These are phyloP conservation scores for Urophycis tenuis DNA, from an alignment of 2,797 vertebrate species.

Conservation along the genomic window DNA sequence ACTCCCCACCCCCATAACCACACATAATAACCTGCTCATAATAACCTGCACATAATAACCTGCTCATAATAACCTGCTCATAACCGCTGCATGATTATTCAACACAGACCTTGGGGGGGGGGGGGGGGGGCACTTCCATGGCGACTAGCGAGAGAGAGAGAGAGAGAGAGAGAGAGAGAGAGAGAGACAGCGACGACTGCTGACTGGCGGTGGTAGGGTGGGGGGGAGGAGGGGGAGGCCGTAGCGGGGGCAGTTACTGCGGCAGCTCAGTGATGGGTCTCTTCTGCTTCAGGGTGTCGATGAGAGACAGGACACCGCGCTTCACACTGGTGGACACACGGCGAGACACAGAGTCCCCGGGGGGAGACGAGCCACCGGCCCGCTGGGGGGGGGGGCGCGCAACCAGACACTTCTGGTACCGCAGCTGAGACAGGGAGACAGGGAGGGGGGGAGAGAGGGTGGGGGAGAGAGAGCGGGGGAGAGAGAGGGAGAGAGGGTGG, in stretches of 20 bases:
- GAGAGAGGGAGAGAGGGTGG: slow-evolving; percentile 50
- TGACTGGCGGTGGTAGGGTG: background rate
- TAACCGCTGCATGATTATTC: too few relatives aligned
- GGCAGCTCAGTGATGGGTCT: slow-evolving; percentile 84
- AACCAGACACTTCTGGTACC: slow-evolving; percentile 98
- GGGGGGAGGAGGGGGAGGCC: slow-evolving; percentile 13
- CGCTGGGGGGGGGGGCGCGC: slow-evolving; percentile 89
- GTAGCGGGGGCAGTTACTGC: slow-evolving; percentile 60
- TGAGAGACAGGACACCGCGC: slow-evolving; percentile 90
- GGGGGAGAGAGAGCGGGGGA: slow-evolving; percentile 36
- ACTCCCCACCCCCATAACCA: too few relatives aligned
- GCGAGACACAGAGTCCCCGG: slow-evolving; percentile 87
- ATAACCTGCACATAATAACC: too few relatives aligned
- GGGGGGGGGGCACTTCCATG: background rate
- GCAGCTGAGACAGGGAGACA: slow-evolving; percentile 68
- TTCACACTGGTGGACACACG: slow-evolving; percentile 96
- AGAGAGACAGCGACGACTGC: too few relatives aligned
- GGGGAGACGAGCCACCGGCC: slow-evolving; percentile 80
- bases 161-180: too few relatives aligned
- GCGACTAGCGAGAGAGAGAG: background rate
- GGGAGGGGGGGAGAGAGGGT: background rate
- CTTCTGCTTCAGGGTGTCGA: slow-evolving; percentile 99
- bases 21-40: too few relatives aligned
- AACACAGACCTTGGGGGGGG: too few relatives aligned
- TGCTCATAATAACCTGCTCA: too few relatives aligned